Percentiles rank a stretch among this genome's conserved stretches.
Evolutionary conservation across 2,888 invertebrate genomes (phyloP).

Genomic region (Platerodrilus igneus): DNA sequence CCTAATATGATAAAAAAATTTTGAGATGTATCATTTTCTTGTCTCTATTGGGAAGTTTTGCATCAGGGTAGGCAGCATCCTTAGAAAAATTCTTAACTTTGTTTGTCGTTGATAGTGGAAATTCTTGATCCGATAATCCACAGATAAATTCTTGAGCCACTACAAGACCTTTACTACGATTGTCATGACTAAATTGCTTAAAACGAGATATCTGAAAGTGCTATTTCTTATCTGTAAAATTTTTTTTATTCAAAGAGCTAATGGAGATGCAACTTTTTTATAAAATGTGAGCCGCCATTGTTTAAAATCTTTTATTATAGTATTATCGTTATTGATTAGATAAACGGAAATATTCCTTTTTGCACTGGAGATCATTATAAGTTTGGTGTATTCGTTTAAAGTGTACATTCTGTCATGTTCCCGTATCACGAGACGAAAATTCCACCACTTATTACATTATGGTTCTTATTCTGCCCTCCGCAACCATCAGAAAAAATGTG

Average conservation of each 20-base stretch:
- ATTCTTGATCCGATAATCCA: no score
- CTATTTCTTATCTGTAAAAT: constrained; percentile 11
- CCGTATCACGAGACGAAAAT: constrained; percentile 3
- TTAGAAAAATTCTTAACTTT: constrained; percentile 3
- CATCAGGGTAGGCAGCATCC: constrained; percentile 4
- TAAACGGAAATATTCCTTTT: constrained; percentile 17
- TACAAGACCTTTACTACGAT: constrained; percentile 4
- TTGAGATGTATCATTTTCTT: constrained; percentile 12
- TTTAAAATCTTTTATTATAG: constrained; percentile 20
- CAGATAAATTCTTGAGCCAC: constrained; percentile 10
- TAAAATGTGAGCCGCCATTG: constrained; percentile 21
- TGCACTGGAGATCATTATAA: constrained; percentile 1
- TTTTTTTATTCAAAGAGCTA: constrained; percentile 8
- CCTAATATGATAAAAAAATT: constrained; percentile 11
- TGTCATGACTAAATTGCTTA: constrained; percentile 16
- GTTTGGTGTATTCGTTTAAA: constrained; percentile 3
- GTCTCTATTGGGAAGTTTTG: constrained; percentile 8
- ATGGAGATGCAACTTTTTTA: constrained; percentile 18
- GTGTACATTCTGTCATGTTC: constrained; percentile 6
- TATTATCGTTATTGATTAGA: constrained; percentile 13
- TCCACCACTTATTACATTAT: constrained; percentile 6
- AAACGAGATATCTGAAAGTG: constrained; percentile 13
- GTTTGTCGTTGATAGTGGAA: constrained; percentile 5
- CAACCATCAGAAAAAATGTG: constrained; percentile 21
- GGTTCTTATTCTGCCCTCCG: constrained; percentile 22